Percentiles rank a stretch among this genome's conserved stretches.
Evolutionary conservation across 2,888 invertebrate genomes (phyloP).

Genomic region (Tipula lateralis): DNA sequence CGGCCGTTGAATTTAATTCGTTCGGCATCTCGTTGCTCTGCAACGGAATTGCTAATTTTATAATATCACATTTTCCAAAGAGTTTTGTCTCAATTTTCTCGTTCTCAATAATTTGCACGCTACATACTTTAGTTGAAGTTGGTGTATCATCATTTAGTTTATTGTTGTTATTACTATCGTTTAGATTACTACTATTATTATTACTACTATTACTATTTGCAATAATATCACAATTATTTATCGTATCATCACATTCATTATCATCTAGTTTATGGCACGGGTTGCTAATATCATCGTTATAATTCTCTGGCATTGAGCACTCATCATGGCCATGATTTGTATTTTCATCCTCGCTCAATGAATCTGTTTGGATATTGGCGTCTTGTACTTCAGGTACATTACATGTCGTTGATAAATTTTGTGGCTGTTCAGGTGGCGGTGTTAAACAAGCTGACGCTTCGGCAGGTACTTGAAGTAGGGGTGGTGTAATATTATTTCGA

Average conservation of each 20-base stretch:
- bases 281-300: constrained; percentile 11
- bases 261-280: constrained; percentile 30
- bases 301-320: constrained; percentile 32
- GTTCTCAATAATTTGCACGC: constrained; percentile 4
- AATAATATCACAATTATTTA: constrained; percentile 9
- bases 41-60: background rate
- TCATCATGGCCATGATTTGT: constrained; percentile 40
- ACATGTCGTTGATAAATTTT: background rate
- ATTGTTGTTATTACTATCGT: constrained; percentile 1
- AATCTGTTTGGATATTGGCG: constrained; percentile 79
- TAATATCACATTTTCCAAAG: constrained; percentile 28
- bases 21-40: background rate
- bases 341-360: constrained; percentile 63
- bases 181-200: constrained; percentile 9
- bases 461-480: constrained; percentile 31
- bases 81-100: background rate
- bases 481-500: constrained; percentile 30
- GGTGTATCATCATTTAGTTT: background rate
- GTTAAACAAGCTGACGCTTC: constrained; percentile 49
- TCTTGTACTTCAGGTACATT: constrained; percentile 62
- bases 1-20: background rate
- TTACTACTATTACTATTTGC: background rate
- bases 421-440: constrained; percentile 56
- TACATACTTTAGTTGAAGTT: background rate
- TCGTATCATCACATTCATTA: constrained; percentile 30